Base-by-base conservation (phyloP, 1,140 invertebrate genomes). In the Aradophagus sp. region DNA sequence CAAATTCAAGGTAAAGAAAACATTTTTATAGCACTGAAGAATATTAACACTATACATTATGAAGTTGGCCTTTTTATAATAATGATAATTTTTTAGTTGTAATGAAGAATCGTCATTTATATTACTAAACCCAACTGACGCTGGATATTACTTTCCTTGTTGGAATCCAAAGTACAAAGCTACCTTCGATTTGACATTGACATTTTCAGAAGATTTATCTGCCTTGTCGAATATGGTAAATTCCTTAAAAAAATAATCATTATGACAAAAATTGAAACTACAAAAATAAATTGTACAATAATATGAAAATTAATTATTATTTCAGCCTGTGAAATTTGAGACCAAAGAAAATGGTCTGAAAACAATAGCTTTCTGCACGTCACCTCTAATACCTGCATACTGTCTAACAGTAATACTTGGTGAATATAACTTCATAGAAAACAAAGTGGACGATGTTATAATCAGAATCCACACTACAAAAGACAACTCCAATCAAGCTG, bases 351-450 rank as follows among this genome's bases (percentile, higher is more conserved):
- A 26, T 8, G 7, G 35, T 7, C 6, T 26, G 5, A 78, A 88
- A 14, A 88, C 89, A 68, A 86, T 96, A n/a, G 88, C 89, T 34
- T 98, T 96, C 84, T 91, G 93, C 67, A 90, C 87, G 56, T 95
- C 95, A 2, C 95, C 96, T 0, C 90, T 95, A 39, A 99, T 99
- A 96, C 95, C 95, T 1, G 97, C 96, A 0, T 97, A 98, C 80
- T 85, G 98, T 29, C 90, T 98, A 19, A 96, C 96, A 1, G 91
- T 93, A 44, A 92, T 97, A 1, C 91, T 98, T 5, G 96, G 96
- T 7, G 95, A 98, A 81, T 97, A 94, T 84, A 95, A 97, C 81
- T 95, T 91, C 85, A 89, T 97, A 1, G 95, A 97, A 84, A 91
- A 88, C 45, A 90, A 86, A 59, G 92, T 92, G 1, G 92, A 97